Base-by-base conservation (phyloP, 2,113 vertebrate genomes). In the Paraplagusia blochii region DNA sequence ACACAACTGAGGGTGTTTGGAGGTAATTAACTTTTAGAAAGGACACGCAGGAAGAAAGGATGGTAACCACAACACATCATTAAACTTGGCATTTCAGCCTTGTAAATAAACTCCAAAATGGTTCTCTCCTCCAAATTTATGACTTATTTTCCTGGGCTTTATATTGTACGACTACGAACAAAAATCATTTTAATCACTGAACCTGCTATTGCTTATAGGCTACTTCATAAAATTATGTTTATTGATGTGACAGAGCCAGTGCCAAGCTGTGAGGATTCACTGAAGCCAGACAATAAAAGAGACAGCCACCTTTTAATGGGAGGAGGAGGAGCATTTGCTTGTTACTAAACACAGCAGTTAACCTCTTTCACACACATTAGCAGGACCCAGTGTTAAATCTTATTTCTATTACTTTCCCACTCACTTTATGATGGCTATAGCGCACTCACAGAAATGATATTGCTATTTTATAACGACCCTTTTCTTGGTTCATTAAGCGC, bases 301-400 rank as follows among this genome's bases (percentile, higher is more conserved):
- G 58, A 51, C 68, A 58, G 62, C 54, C 81, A 71, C 58, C 76
- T 82, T 29, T 85, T 85, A 74, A 85, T 84, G 80, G 81, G 72
- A 57, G 69, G 65, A 57, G 69, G 65, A 85, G 79, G 63, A 79
- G 79, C 63, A 55, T 84, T 79, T 77, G 73, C 72, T 85, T 84
- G 76, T 87, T 85, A 79, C 83, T 81, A 88, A 88, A 85, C 84
- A 80, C 72, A 76, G 77, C 77, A 87, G 87, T 87, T 90, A 88
- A 88, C 85, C 86, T 87, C 80, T 83, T 85, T 86, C 58, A 66
- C 62, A 68, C 66, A 76, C 79, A 85, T 89, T 88, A 85, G 80
- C 43, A 39, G 55, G 66, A 64, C 78, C 74, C 55, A 68, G 75
- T 79, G 73, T 79, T 87, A 88, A 89, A 90, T 88, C 81, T 82